Evolutionary conservation across 2,113 vertebrate genomes (phyloP).

Genomic region (Miniopterus natalensis): DNA sequence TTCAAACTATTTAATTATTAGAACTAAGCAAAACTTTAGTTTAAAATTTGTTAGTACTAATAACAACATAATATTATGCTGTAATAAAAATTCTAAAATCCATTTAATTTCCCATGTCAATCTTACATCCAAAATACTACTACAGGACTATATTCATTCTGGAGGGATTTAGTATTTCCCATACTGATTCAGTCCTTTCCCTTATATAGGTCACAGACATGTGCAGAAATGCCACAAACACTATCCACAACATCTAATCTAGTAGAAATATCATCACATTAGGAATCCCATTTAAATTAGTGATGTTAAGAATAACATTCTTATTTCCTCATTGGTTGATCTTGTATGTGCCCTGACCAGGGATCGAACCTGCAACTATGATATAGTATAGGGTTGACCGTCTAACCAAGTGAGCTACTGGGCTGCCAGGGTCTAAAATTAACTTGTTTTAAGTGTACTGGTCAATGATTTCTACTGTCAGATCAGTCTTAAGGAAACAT

Average conservation of each 20-base stretch:
- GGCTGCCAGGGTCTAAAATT: not conserved
- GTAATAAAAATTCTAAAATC: not conserved
- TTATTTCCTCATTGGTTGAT: not conserved
- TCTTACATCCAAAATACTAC: not conserved
- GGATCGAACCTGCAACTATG: not conserved
- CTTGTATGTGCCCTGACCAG: not conserved
- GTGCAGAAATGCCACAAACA: not conserved
- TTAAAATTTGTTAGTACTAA: not conserved
- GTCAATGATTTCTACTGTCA: not conserved
- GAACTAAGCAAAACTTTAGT: not conserved
- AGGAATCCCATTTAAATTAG: not conserved
- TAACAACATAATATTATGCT: not conserved
- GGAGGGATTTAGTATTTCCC: not conserved
- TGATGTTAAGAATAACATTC: not conserved
- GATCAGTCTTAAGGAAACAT: not conserved
- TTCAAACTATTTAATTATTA: slow-evolving; percentile 28
- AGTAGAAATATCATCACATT: not conserved
- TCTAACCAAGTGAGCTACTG: not conserved
- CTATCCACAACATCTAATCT: not conserved
- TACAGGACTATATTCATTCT: not conserved
- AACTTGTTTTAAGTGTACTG: not conserved
- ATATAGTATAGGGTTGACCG: not conserved
- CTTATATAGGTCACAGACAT: not conserved
- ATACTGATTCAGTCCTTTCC: not conserved
- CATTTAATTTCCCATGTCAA: not conserved